Conservation (phyloP, 2,888 invertebrate species). For the Eupithecia inturbata region DNA sequence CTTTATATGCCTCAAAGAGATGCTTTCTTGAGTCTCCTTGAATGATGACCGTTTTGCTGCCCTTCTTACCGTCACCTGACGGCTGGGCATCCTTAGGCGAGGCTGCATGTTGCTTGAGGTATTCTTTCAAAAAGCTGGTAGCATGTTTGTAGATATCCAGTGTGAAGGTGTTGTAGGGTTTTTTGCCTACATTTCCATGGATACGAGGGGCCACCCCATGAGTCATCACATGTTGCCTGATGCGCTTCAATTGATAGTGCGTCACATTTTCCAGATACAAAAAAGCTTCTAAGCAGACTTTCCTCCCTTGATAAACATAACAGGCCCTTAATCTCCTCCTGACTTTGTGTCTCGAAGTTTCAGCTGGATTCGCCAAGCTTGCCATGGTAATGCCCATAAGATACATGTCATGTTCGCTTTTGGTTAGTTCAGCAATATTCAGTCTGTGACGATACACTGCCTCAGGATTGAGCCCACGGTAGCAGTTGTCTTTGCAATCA, state of each 20-base stretch:
- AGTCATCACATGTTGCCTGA: slow-evolving; percentile 90
- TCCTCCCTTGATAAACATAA: slow-evolving; percentile 90
- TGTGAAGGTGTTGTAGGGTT: slow-evolving; percentile 91
- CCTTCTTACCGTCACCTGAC: slow-evolving; percentile 79
- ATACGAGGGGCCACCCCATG: slow-evolving; percentile 91
- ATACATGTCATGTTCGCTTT: slow-evolving; percentile 93
- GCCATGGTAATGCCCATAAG: slow-evolving; percentile 94
- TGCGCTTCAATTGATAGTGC: slow-evolving; percentile 90
- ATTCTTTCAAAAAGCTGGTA: slow-evolving; percentile 89
- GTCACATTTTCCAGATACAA: slow-evolving; percentile 91
- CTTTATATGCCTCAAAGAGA: slow-evolving; percentile 89
- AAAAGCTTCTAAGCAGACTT: slow-evolving; percentile 91
- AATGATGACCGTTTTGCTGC: slow-evolving; percentile 79
- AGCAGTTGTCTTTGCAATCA: slow-evolving; percentile 91
- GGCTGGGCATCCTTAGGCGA: slow-evolving; percentile 81
- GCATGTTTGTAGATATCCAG: slow-evolving; percentile 91
- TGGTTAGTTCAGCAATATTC: slow-evolving; percentile 91
- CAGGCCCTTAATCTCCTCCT: slow-evolving; percentile 88
- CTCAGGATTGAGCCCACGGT: slow-evolving; percentile 89
- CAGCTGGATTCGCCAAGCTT: slow-evolving; percentile 89
- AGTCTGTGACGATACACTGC: slow-evolving; percentile 90
- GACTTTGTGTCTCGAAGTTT: slow-evolving; percentile 88
- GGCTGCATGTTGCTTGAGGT: slow-evolving; percentile 87
- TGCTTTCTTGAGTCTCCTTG: slow-evolving; percentile 86
- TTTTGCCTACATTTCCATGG: slow-evolving; percentile 91